A percentile compares a stretch with the other conserved stretches of the same genome.
Conservation (phyloP, 2,113 vertebrate genomes). For the Bos javanicus region DNA sequence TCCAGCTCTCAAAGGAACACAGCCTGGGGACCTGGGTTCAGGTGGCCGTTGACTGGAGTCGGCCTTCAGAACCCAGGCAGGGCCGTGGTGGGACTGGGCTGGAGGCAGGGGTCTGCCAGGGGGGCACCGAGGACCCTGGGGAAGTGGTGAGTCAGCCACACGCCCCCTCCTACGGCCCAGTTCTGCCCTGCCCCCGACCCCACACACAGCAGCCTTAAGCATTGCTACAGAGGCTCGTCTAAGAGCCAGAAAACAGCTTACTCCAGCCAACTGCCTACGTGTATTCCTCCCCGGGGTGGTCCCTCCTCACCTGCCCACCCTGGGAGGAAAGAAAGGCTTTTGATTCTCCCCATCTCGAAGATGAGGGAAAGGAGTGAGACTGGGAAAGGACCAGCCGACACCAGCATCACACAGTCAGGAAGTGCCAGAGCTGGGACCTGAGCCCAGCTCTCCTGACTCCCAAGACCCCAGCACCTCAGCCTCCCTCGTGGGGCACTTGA, state of each 20-base stretch:
- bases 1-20: neutral
- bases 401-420: accelerated
- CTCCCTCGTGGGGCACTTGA: neutral
- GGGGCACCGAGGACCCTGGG: no score
- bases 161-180: neutral
- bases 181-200: no score
- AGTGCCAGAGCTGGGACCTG: neutral
- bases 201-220: neutral
- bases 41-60: neutral
- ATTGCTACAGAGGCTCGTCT: neutral
- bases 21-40: neutral
- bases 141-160: neutral
- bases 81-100: neutral
- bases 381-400: neutral
- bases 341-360: neutral
- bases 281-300: neutral
- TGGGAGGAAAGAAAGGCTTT: no score
- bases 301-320: neutral
- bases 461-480: neutral
- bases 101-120: neutral
- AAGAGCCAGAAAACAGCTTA: neutral
- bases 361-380: no score
- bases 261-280: accelerated
- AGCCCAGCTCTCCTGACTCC: neutral
- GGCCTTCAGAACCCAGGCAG: accelerated